A percentile compares a stretch with the other conserved stretches of the same genome.
Conservation (phyloP, 2,113 vertebrate species). For the Quiscalus mexicanus region DNA sequence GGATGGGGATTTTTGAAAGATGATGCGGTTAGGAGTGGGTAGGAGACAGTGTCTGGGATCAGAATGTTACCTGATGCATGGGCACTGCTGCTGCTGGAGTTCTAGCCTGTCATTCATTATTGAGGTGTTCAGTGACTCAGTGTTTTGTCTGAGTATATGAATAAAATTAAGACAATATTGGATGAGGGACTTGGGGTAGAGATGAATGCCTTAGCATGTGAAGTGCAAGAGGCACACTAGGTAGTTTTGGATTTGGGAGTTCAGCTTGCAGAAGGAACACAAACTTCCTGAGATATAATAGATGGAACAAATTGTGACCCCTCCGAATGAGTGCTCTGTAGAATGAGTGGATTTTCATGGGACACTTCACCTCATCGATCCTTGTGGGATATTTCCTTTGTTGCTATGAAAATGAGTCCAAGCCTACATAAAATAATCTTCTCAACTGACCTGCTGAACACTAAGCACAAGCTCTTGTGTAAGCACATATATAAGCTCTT, state of each 20-base stretch:
- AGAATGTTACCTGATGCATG: neutral
- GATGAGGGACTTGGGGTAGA: neutral
- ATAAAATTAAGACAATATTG: neutral
- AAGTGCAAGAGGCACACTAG: neutral
- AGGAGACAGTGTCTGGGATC: neutral
- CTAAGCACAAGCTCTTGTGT: neutral
- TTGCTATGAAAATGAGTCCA: neutral
- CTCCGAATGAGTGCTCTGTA: accelerated
- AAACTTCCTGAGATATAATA: neutral
- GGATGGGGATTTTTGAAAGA: neutral
- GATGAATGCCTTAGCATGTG: neutral
- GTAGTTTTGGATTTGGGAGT: neutral
- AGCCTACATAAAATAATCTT: neutral
- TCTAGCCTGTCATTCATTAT: neutral
- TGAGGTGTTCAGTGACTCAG: neutral
- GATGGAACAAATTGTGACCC: neutral
- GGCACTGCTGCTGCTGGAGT: neutral
- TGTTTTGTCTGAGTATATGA: neutral
- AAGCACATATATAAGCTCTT: neutral
- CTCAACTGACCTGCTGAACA: neutral
- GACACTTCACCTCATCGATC: neutral
- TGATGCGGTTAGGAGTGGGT: neutral
- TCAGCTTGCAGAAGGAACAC: neutral
- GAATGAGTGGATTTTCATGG: neutral
- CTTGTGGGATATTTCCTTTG: neutral